Base-by-base conservation (phyloP, 1,140 invertebrate species). In the Diabrotica virgifera region DNA sequence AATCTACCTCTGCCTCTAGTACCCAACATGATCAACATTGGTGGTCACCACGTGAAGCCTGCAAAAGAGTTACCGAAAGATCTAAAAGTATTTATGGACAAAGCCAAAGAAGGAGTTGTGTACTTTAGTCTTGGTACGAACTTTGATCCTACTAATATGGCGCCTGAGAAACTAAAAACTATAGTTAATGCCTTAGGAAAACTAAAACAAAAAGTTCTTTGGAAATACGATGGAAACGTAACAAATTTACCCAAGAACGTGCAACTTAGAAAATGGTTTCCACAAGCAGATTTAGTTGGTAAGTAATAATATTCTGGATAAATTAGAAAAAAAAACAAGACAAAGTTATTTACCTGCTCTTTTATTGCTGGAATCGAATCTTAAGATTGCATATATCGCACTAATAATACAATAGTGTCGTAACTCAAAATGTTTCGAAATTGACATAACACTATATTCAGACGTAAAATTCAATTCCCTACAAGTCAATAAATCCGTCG, bases 81-180 rank as follows among this genome's bases (percentile, higher is more conserved):
- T 61, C 71, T 87, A n/a, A 67, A 84, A 72, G 68, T 80, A 7
- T 84, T 81, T 57, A 63, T 87, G 9, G 80, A 85, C 36, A 73
- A 80, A 52, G 79, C 85, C 5, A 75, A 74, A 12, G 64, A 86
- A 37, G 86, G 86, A 5, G 82, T 84, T 2, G 82, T 89, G 46
- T 84, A 85, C 60, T 84, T 89, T 67, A 86, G 85, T 70, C 78
- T 88, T 63, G 87, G 87, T 5, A 81, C 82, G 0, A 86, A 85
- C 78, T 76, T 86, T 0, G 78, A 83, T 52, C 83, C 84, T 38
- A 80, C 82, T 55, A 81, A 83, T 2, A 79, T 87, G 52, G 72
- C 78, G 1, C 65, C 66, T 24, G 68, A 77, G 5, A 80, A 76
- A 56, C 57, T 74, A 14, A 53, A 80, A 5, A 70, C 76, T 10